Evolutionary conservation across 2,888 invertebrate genomes (phyloP).

Genomic region (Eupithecia subumbrata): DNA sequence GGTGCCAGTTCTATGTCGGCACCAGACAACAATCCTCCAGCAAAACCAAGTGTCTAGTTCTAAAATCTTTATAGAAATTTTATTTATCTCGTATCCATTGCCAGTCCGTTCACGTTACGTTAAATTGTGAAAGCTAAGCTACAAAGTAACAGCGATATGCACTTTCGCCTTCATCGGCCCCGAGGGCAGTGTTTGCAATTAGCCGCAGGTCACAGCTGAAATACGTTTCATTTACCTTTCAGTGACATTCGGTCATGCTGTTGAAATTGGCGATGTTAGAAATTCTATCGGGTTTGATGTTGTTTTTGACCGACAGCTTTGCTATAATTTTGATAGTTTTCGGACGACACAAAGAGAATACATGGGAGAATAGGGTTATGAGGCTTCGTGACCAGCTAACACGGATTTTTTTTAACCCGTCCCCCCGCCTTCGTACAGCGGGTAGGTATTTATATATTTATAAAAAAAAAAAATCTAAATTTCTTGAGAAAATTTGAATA

Average conservation of each 20-base stretch:
- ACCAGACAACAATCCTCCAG: not conserved
- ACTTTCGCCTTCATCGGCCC: constrained; percentile 69
- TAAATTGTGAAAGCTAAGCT: not conserved
- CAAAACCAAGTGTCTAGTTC: too few species aligned
- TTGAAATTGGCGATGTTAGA: not conserved
- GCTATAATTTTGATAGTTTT: not conserved
- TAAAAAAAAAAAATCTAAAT: too few species aligned
- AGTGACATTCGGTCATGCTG: constrained; percentile 29
- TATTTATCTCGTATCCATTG: not conserved
- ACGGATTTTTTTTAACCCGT: too few species aligned
- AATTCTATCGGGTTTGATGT: not conserved
- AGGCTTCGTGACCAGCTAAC: not conserved
- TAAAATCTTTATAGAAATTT: not conserved
- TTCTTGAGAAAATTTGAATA: too few species aligned
- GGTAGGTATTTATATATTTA: not conserved
- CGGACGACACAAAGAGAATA: not conserved
- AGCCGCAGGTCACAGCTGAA: constrained; percentile 70
- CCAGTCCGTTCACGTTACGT: not conserved
- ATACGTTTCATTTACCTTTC: constrained; percentile 62
- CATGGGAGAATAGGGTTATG: not conserved
- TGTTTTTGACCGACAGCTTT: not conserved
- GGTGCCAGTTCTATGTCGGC: too few species aligned
- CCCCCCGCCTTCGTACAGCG: not conserved
- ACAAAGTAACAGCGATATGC: constrained; percentile 54
- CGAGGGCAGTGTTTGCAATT: constrained; percentile 67